phyloP scores from a whole-genome alignment of 2,113 vertebrate genomes.

The Carassius gibelio region DNA sequence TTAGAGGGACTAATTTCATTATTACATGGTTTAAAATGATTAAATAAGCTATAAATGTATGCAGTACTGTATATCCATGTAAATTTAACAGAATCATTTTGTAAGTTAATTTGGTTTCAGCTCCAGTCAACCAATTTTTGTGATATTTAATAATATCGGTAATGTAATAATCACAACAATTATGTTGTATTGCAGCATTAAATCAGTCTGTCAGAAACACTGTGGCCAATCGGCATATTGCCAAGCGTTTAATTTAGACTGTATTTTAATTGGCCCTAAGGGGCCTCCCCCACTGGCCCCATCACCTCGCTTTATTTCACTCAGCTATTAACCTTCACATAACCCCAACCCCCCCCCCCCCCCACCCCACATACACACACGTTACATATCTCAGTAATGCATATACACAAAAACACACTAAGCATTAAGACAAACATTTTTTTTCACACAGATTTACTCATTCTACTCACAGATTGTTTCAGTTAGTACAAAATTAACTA shows the following conservation, averaged over 20 bases:
- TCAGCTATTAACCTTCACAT: constrained; percentile 82
- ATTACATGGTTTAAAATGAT: not conserved
- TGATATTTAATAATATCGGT: not conserved
- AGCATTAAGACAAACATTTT: not conserved
- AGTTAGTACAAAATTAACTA: not conserved
- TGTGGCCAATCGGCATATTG: constrained; percentile 68
- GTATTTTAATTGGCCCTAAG: constrained; percentile 76
- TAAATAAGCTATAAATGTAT: not conserved
- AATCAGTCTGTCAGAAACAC: constrained; percentile 30
- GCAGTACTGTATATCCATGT: not conserved
- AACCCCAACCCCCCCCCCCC: constrained; percentile 77
- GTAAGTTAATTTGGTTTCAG: not conserved
- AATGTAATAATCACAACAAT: constrained; percentile 1
- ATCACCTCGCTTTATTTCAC: constrained; percentile 79
- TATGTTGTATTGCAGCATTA: constrained; percentile 42
- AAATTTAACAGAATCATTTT: not conserved
- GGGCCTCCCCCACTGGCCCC: constrained; percentile 65
- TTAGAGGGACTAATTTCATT: not conserved
- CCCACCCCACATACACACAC: constrained; percentile 51
- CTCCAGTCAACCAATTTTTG: not conserved
- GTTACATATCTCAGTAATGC: not conserved
- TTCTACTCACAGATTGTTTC: not conserved
- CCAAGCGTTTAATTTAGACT: constrained; percentile 70
- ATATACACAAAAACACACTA: not conserved
- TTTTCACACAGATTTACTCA: not conserved